Base-by-base conservation (phyloP, 2,888 invertebrate genomes). In the Ellobium chinense region DNA sequence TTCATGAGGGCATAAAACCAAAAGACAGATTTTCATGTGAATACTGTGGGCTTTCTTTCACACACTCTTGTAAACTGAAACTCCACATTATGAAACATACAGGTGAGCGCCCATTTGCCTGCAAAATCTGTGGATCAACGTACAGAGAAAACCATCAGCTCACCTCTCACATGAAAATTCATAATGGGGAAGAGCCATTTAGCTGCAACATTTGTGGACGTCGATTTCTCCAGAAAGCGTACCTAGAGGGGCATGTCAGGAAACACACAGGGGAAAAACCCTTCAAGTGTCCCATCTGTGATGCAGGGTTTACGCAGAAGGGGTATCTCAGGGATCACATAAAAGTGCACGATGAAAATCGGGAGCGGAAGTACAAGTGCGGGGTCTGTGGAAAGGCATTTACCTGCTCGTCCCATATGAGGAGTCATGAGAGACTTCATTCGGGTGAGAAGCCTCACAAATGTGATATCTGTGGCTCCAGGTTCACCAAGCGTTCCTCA, bases 61-160 rank as follows among this genome's bases (percentile, higher is more conserved):
- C 76, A 2, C 68, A 66, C 54, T 76, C 76, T 1, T 66, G 76
- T 34, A 76, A 76, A 21, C 58, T 76, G 1, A 76, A 76, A 36
- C 68, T 76, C 9, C 76, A 76, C 21, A 66, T 76, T 7, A 76
- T 76, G 76, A 76, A 76, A 54, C 76, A 76, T 63, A 76, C 76
- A 14, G 76, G 76, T 21, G 76, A 76, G 29, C 66, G 68, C 1
- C 76, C 76, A 0, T 76, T 66, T 37, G n/a, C 27, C 12, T 76
- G 76, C 56, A 56, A 56, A 27, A 24, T 66, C 7, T 76, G 76
- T 58, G 63, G 63, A 4, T 66, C 37, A 24, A 39, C 76, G 7
- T 76, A 76, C 37, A 21, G 68, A 27, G 66, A 76, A 29, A 76
- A 76, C 7, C 66, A 68, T 63, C 76, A 76, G 68, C 58, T 76